phyloP scores from a whole-genome alignment of 2,113 vertebrate genomes.

The Synodontis membranacea region DNA sequence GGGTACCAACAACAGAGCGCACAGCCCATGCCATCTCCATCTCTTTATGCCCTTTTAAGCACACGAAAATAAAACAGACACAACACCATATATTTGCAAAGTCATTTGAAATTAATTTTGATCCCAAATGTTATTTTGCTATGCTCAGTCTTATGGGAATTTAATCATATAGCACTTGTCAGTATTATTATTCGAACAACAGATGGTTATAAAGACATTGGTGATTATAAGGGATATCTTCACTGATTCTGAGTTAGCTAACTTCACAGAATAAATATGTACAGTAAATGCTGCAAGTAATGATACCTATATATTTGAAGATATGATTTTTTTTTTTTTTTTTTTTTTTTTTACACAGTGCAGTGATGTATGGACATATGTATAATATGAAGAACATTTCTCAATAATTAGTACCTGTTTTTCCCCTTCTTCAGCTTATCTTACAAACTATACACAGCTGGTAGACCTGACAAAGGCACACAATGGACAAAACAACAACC shows the following conservation, averaged over 20 bases:
- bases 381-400: slow-evolving; percentile 62
- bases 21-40: background rate
- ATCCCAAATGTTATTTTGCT: slow-evolving; percentile 22
- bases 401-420: slow-evolving; percentile 73
- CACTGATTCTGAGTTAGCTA: slow-evolving; percentile 59
- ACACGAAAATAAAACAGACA: slow-evolving; percentile 11
- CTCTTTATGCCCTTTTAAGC: background rate
- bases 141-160: slow-evolving; percentile 22
- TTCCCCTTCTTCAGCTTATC: slow-evolving; percentile 64
- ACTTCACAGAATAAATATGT: slow-evolving; percentile 72
- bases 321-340: slow-evolving; percentile 44
- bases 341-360: slow-evolving; percentile 43
- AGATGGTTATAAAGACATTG: slow-evolving; percentile 28
- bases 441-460: slow-evolving; percentile 77
- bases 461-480: slow-evolving; percentile 82
- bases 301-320: slow-evolving; percentile 70
- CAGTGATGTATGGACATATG: slow-evolving; percentile 53
- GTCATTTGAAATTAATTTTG: background rate
- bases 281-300: slow-evolving; percentile 68
- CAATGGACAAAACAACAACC: slow-evolving; percentile 74
- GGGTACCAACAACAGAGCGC: background rate
- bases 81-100: background rate
- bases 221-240: slow-evolving; percentile 48
- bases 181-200: slow-evolving; percentile 37
- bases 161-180: slow-evolving; percentile 16